These are phyloP conservation scores for Tragelaphus eurycerus DNA, from an alignment of 2,797 vertebrate species.

Conservation along the genomic window DNA sequence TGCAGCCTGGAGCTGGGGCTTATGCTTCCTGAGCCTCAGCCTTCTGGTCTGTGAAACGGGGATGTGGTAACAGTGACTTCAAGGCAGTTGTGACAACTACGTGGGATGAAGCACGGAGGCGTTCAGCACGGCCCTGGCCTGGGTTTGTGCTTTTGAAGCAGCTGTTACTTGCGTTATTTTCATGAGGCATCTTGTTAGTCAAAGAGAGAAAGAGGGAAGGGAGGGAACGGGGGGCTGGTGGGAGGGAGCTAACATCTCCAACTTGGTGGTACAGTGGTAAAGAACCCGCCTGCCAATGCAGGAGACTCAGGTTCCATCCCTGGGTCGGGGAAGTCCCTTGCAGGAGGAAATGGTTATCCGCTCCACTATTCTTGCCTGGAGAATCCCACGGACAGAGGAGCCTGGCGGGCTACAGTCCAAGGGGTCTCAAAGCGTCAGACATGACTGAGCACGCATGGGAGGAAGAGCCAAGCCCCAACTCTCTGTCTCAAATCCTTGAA, in stretches of 20 bases:
- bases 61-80: accelerated
- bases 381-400: not conserved
- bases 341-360: not conserved
- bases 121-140: accelerated
- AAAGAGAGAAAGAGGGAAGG: not conserved
- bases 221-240: too few species aligned
- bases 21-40: not conserved
- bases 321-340: not conserved
- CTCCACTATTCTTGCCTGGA: not conserved
- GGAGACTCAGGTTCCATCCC: not conserved
- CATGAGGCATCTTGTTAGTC: not conserved
- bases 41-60: not conserved
- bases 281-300: not conserved
- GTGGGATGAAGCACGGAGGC: accelerated
- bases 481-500: not conserved
- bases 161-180: accelerated
- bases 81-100: accelerated
- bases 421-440: not conserved
- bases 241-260: accelerated
- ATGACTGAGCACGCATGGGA: accelerated
- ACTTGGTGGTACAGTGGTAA: not conserved
- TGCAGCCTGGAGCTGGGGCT: not conserved
- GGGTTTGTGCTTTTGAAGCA: accelerated
- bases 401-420: not conserved
- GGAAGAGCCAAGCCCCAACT: not conserved